Conservation (phyloP, 2,888 invertebrate genomes). For the Mesochorus sp. region DNA sequence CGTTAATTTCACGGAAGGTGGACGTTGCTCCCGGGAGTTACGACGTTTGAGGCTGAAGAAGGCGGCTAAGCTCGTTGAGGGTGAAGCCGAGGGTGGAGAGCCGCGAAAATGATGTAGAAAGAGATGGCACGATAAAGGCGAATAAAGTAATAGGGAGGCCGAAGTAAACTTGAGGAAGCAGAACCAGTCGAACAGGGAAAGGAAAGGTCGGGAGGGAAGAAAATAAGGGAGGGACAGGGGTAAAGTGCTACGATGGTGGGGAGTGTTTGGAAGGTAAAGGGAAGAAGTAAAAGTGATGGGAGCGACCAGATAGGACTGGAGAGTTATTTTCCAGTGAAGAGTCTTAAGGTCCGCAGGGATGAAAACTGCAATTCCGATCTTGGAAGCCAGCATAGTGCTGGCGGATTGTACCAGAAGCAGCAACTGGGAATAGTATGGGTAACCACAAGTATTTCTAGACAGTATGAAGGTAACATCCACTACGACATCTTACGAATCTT, state of each 20-base stretch:
- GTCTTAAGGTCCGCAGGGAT: slow-evolving; percentile 18
- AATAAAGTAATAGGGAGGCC: slow-evolving; percentile 10
- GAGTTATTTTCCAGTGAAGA: slow-evolving; percentile 44
- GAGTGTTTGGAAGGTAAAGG: background rate
- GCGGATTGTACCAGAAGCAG: slow-evolving; percentile 28
- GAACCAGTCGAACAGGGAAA: slow-evolving; percentile 38
- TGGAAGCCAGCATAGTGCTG: slow-evolving; percentile 19
- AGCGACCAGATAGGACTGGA: slow-evolving; percentile 20
- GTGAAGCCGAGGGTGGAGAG: slow-evolving; percentile 46
- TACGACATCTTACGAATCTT: slow-evolving; percentile 14
- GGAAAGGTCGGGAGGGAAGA: background rate
- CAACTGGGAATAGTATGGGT: slow-evolving; percentile 13
- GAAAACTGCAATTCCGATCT: slow-evolving; percentile 37
- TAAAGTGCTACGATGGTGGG: slow-evolving; percentile 8
- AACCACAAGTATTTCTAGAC: background rate
- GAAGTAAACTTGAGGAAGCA: slow-evolving; percentile 44
- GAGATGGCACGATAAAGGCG: slow-evolving; percentile 36
- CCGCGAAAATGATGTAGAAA: slow-evolving; percentile 36
- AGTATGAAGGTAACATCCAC: background rate
- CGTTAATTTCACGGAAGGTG: slow-evolving; percentile 61
- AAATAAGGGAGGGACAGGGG: no score
- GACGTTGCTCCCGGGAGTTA: slow-evolving; percentile 62
- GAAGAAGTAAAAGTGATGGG: slow-evolving; percentile 47
- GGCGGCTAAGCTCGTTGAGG: slow-evolving; percentile 44
- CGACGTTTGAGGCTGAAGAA: slow-evolving; percentile 53